Base-by-base conservation (phyloP, 2,797 vertebrate species). In the Characodon lateralis region DNA sequence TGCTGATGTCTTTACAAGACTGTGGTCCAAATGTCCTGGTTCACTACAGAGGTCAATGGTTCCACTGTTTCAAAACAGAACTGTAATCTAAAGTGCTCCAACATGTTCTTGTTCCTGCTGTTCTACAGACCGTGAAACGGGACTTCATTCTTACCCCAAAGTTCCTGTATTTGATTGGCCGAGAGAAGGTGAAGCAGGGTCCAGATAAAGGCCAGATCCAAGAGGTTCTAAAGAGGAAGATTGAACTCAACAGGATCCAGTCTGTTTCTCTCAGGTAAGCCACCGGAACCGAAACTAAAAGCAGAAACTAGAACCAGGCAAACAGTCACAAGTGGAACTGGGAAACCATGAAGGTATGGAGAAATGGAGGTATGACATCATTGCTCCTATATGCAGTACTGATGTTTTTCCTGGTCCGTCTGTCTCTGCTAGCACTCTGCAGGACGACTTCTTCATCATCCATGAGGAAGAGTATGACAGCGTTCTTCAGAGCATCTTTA, bases 111-210 rank as follows among this genome's bases (percentile, higher is more conserved):
- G 71, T 81, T 53, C 43, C 46, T 81, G 31, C 59, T 79, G 61
- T 10, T 79, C 59, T 35, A 1, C 87, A 96, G 95, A 88, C 91
- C 0, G 94, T 95, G 73, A 97, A 97, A 83, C 94, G 94, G 28
- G 96, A 97, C 91, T 89, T 97, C 72, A 91, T 97, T 85, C 89
- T 97, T 80, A 96, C 96, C 4, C 90, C 96, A 0, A 96, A 95
- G 72, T 96, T 94, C 87, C 84, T 97, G 55, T 96, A 97, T 87
- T 83, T 97, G 93, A 95, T 97, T 87, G 96, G 96, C 26, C 94
- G 96, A 16, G 96, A 97, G 90, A 97, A 96, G 86, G 94, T 97
- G 78, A 97, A 96, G 83, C 96, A 96, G 78, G 96, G 96, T 31
- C 95, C 95, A 0, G 96, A 97, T 14, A 97, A 97, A 84, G 96